Percentiles rank a stretch among this genome's conserved stretches.
Evolutionary conservation across 92 coral and sea anemone species (phyloP).

Genomic region (Zoanthus gigantus): DNA sequence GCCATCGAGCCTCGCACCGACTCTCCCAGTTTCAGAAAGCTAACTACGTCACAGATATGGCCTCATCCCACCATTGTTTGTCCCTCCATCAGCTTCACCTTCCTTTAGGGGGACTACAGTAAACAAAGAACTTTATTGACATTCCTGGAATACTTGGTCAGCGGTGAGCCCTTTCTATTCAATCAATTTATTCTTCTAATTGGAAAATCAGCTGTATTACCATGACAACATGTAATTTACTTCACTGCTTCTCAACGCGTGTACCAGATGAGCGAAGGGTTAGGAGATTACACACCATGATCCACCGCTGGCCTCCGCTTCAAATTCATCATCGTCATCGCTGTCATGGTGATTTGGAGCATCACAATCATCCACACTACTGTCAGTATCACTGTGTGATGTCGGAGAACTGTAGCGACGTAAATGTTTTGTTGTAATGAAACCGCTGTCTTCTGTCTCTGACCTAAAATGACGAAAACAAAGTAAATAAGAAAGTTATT

Average conservation of each 20-base stretch:
- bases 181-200: neutral
- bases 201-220: neutral
- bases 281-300: constrained; percentile 97
- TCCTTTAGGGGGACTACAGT: too few relatives aligned
- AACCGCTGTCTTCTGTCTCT: constrained; percentile 77
- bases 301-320: constrained; percentile 61
- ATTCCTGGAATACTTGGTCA: too few relatives aligned
- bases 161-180: too few relatives aligned
- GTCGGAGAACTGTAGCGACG: constrained; percentile 85
- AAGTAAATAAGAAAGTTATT: neutral
- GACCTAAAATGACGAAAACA: constrained; percentile 54
- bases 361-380: constrained; percentile 89
- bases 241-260: neutral
- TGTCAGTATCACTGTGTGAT: constrained; percentile 86
- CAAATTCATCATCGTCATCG: constrained; percentile 89
- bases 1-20: too few relatives aligned
- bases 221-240: neutral
- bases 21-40: too few relatives aligned
- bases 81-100: too few relatives aligned
- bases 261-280: neutral
- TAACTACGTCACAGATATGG: too few relatives aligned
- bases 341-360: constrained; percentile 66
- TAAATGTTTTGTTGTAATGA: constrained; percentile 85
- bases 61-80: too few relatives aligned
- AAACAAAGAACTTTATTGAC: too few relatives aligned